Base-by-base conservation (phyloP, 2,797 vertebrate genomes). In the Rhinogobio ventralis region DNA sequence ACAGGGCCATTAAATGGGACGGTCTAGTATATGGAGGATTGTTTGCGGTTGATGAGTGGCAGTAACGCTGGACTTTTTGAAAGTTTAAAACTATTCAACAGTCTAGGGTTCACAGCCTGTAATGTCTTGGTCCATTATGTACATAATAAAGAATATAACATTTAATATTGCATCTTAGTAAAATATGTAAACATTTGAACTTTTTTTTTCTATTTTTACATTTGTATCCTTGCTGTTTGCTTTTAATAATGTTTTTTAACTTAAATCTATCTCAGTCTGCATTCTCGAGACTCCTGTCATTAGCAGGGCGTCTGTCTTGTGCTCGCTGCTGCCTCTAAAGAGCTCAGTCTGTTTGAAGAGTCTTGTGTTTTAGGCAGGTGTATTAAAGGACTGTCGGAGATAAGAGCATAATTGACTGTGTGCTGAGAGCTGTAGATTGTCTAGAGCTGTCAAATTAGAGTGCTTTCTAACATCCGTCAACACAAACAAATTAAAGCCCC, bases 401-500 rank as follows among this genome's bases (percentile, higher is more conserved):
- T 49, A 66, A 66, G 19, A 33, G 60, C 4, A 3, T 30, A 33
- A 23, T 49, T 49, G 60, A 33, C 17, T 36, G 62, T 67, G 77
- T 79, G 74, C 53, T 67, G 60, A 66, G 39, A 79, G 77, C 39
- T 7, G 75, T 19, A 45, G 39, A 78, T 17, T 64, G 75, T 64
- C 14, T 30, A 79, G n/a, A 49, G 25, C 25, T n/a, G 60, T 67
- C 57, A 67, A 23, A 33, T 23, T 49, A 79, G 60, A 46, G 60
- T 17, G 73, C 74, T 76, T 79, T 67, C 28, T 8, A 51, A 67
- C 62, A 66, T 79, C 42, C 1, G 19, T 51, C 45, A 51, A 30
- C 28, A 23, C 77, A 79, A 67, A 79, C 77, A 67, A 79, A 67
- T 67, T 20, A 79, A 79, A 64, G 19, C 33, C n/a, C 53, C 25